Percentiles rank a stretch among this genome's conserved stretches.
Evolutionary conservation across 2,113 vertebrate species (phyloP).

Genomic region (Pachyramphus minor): DNA sequence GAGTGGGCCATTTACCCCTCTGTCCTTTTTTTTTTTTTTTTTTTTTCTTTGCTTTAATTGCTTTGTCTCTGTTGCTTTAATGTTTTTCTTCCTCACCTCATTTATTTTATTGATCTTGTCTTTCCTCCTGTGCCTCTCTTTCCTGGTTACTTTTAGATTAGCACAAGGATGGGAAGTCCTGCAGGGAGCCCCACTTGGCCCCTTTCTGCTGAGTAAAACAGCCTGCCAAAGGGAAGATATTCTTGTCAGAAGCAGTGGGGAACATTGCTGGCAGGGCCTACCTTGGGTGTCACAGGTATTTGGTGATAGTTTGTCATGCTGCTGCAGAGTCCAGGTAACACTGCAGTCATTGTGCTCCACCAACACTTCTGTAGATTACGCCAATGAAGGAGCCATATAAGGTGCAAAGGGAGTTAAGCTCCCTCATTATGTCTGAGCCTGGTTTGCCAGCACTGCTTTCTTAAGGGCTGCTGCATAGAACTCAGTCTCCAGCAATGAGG

Average conservation of each 20-base stretch:
- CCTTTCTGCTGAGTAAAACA: not conserved
- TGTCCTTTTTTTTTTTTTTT: not conserved
- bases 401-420: not conserved
- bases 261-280: not conserved
- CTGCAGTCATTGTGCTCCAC: not conserved
- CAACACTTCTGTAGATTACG: not conserved
- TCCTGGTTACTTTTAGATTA: not conserved
- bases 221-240: not conserved
- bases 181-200: not conserved
- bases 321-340: not conserved
- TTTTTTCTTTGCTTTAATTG: not conserved
- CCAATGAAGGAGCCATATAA: not conserved
- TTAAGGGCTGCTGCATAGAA: not conserved
- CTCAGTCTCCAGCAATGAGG: not conserved
- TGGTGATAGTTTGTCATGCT: not conserved
- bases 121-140: not conserved
- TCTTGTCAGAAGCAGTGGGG: not conserved
- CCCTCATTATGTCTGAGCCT: not conserved
- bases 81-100: not conserved
- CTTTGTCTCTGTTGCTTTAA: not conserved
- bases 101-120: not conserved
- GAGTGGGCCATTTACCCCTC: not conserved
- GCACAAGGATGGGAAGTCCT: not conserved
- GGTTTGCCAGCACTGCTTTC: not conserved
- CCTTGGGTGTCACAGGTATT: not conserved